Evolutionary conservation across 2,113 vertebrate genomes (phyloP), one percentile per base, ranked within the genome.

Genomic region (Dryoscopus gambensis): DNA sequence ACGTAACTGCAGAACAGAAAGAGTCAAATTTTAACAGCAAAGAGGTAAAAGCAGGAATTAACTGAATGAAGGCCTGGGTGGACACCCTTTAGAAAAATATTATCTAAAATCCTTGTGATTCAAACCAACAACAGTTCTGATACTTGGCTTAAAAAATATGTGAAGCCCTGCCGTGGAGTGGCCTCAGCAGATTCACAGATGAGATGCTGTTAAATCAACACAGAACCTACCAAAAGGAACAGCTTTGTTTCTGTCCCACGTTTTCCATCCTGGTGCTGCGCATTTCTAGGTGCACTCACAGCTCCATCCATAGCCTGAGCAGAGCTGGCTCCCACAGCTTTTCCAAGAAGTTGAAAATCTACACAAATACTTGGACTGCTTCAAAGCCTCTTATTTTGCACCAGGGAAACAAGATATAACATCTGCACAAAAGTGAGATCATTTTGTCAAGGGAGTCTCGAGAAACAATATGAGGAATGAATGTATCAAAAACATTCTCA

Each of bases 341-440:
- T 75, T 63, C 81, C 82, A 93, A 47, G 46, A n/a, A 73, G 33
- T 64, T 84, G 52, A 67, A 91, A 95, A 90, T 63, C 93, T 59
- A 85, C 90, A 77, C 64, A 80, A 90, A 93, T 33, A 78, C 73
- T 92, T 93, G 92, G 82, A 57, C 57, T 13, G 67, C 75, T 83
- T 40, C 92, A 91, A 95, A 96, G 46, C 8, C 46, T 77, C 74
- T 82, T 35, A 77, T 84, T 93, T 67, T 83, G 85, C 90, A 96
- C 84, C 77, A 77, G 93, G 93, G 95, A 93, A 90, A 94, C 53
- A 24, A 94, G 95, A 80, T 22, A 8, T 67, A 95, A 94, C 96
- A 96, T 95, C 95, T 97, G 96, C 92, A 80, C 83, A 30, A 4
- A 39, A 95, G 90, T 96, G 96, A 97, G 94, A 74, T 96, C 94